Evolutionary conservation across 2,113 vertebrate genomes (phyloP).

Genomic region (Eretmochelys imbricata): DNA sequence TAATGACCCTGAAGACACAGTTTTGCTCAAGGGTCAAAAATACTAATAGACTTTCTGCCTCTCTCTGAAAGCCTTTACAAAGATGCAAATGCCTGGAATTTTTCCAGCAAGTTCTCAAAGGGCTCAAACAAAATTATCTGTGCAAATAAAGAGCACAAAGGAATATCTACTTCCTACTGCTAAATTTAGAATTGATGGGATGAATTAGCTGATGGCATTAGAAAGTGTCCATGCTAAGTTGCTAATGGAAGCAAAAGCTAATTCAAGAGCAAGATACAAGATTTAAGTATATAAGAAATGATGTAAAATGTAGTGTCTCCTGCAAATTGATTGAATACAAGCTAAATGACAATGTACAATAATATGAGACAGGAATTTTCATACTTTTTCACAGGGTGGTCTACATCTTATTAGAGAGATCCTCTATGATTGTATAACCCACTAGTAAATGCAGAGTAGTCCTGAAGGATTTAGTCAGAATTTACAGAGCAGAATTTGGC

Average conservation of each 20-base stretch:
- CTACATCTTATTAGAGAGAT: not conserved
- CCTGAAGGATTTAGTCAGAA: not conserved
- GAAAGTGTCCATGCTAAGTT: not conserved
- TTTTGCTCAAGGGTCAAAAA: slow-evolving; percentile 38
- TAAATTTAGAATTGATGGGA: slow-evolving; percentile 15
- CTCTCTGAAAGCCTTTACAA: slow-evolving; percentile 13
- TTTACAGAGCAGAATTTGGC: not conserved
- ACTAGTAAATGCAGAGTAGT: not conserved
- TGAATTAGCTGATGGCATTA: not conserved
- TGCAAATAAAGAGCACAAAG: not conserved
- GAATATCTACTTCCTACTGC: not conserved
- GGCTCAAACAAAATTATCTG: not conserved
- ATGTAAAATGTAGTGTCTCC: not conserved
- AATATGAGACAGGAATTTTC: not conserved
- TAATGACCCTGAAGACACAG: not conserved
- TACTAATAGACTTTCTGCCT: not conserved
- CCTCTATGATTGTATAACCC: not conserved
- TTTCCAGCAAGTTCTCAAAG: slow-evolving; percentile 19
- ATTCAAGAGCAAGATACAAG: not conserved
- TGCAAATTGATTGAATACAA: not conserved
- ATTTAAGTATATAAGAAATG: not conserved
- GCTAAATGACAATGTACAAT: not conserved
- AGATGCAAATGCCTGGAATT: not conserved
- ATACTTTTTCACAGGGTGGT: not conserved
- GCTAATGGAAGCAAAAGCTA: slow-evolving; percentile 20